These are phyloP conservation scores for Cardiocondyla obscurior DNA, from an alignment of 1,140 invertebrate genomes.

Conservation along the genomic window DNA sequence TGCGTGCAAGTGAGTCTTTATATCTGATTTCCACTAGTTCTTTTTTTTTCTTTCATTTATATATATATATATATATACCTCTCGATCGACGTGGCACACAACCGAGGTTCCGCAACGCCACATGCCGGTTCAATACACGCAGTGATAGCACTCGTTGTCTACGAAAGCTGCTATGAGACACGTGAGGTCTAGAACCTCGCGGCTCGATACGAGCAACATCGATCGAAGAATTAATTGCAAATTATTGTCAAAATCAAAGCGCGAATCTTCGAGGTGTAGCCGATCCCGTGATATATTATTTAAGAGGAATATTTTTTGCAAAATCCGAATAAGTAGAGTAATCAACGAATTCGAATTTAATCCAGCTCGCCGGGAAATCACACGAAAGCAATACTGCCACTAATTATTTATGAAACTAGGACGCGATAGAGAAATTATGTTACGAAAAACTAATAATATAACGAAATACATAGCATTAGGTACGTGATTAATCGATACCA, in stretches of 20 bases:
- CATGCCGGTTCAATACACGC: constrained; percentile 40
- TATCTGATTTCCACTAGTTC: constrained; percentile 48
- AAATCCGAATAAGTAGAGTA: background rate
- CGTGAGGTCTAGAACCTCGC: constrained; percentile 3
- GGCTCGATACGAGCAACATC: background rate
- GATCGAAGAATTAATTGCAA: constrained; percentile 27
- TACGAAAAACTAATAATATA: background rate
- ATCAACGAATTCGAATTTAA: background rate
- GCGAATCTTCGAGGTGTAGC: constrained; percentile 28
- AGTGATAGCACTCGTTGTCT: constrained; percentile 32
- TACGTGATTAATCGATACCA: background rate
- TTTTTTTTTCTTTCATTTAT: too few species aligned
- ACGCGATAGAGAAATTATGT: background rate
- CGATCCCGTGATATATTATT: background rate
- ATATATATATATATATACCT: too few species aligned
- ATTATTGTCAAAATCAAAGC: background rate
- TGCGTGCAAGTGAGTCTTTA: constrained; percentile 51
- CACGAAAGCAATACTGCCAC: background rate
- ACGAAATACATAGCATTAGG: background rate
- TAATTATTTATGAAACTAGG: background rate
- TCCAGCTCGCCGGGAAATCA: background rate
- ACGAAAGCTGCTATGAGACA: background rate
- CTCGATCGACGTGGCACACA: constrained; percentile 49
- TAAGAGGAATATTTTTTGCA: background rate
- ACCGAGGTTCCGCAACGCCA: background rate